Conservation (phyloP, 64 coral and sea anemone genomes). For the Montipora foliosa region DNA sequence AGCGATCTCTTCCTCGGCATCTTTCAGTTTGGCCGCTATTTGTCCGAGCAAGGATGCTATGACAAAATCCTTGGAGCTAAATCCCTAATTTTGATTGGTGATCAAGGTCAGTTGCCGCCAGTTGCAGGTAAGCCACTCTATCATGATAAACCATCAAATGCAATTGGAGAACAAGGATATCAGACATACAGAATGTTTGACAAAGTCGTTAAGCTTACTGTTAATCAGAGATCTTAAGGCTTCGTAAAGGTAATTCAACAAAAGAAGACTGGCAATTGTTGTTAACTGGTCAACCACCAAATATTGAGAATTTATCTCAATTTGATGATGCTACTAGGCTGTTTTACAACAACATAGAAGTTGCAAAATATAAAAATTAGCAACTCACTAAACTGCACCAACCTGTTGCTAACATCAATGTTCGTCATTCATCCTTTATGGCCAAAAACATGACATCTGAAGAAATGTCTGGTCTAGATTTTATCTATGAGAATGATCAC, state of each 20-base stretch:
- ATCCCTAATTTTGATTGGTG: background rate
- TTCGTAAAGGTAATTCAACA: constrained; percentile 37
- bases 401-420: constrained; percentile 18
- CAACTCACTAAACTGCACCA: constrained; percentile 41
- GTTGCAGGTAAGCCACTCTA: no score
- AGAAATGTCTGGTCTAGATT: constrained; percentile 43
- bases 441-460: constrained; percentile 23
- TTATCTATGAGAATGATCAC: constrained; percentile 7
- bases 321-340: background rate
- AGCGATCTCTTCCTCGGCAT: no score
- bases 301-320: background rate
- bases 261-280: constrained; percentile 18
- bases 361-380: constrained; percentile 28
- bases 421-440: constrained; percentile 27
- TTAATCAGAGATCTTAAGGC: constrained; percentile 14
- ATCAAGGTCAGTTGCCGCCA: no score
- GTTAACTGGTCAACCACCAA: constrained; percentile 37
- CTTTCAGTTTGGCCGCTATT: no score
- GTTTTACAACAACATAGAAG: constrained; percentile 31
- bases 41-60: no score
- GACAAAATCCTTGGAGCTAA: background rate
- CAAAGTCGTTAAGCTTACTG: no score
- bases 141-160: background rate
- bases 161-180: no score
- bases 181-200: no score